These are phyloP conservation scores for Lerista edwardsae DNA, from an alignment of 2,797 vertebrate genomes.

Conservation along the genomic window DNA sequence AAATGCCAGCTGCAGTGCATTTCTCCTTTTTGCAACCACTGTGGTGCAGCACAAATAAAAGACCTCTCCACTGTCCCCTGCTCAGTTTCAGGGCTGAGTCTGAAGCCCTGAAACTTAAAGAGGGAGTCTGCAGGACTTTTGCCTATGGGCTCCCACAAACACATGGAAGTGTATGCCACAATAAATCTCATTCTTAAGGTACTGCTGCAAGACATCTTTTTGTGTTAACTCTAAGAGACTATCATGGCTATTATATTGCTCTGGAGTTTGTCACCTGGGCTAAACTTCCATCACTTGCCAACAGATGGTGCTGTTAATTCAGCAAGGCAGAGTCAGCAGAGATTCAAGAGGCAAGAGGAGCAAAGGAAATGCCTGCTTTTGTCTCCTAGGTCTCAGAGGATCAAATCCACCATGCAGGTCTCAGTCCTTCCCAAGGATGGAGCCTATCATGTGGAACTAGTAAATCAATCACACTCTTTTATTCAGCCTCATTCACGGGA, in stretches of 20 bases:
- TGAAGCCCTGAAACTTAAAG: too few species aligned
- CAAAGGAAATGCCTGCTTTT: not conserved
- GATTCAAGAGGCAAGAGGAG: not conserved
- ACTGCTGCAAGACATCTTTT: not conserved
- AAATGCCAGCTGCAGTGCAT: too few species aligned
- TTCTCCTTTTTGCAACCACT: too few species aligned
- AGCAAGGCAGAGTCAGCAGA: not conserved
- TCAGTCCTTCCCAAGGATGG: slow-evolving; percentile 21
- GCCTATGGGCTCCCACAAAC: too few species aligned
- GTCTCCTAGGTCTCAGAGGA: not conserved
- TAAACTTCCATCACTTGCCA: not conserved
- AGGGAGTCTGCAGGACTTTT: too few species aligned
- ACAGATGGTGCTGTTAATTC: slow-evolving; percentile 34
- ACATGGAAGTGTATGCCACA: not conserved
- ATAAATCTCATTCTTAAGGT: not conserved
- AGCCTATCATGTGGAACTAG: slow-evolving; percentile 25
- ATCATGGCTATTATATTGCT: not conserved
- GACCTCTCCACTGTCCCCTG: too few species aligned
- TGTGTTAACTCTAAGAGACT: too few species aligned
- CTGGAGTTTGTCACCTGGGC: not conserved
- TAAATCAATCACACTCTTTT: not conserved
- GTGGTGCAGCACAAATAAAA: too few species aligned
- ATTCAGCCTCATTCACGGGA: slow-evolving; percentile 18
- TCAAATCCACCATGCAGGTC: not conserved
- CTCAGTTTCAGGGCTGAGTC: too few species aligned